Base-by-base conservation (phyloP, 2,113 vertebrate genomes). In the Aptenodytes forsteri region DNA sequence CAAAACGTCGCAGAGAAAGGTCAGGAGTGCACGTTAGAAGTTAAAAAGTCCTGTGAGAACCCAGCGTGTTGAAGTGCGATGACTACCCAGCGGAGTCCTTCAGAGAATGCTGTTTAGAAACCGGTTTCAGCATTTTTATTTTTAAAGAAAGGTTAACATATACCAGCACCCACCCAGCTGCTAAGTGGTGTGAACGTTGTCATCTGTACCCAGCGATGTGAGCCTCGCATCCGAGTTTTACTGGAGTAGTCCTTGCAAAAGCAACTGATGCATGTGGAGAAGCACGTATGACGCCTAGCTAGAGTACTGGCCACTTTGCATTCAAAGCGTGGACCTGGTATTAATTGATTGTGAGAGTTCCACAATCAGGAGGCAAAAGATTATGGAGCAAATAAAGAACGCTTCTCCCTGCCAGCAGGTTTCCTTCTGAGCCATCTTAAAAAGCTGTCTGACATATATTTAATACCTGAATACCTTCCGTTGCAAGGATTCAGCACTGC, bases 281-380 rank as follows among this genome's bases (percentile, higher is more conserved):
- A 8, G 71, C 29, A 8, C 0, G 0, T 3, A 3, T 2, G 8
- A 27, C 5, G 5, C 42, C 14, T 11, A 11, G 10, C 26, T 18
- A 2, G 9, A 42, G 55, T 4, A 30, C 29, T 5, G 3, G 8
- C 15, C 29, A 2, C 21, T n/a, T 15, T 7, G 2, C 3, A 6
- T 38, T n/a, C 77, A 49, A 47, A 67, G 10, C 1, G 2, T 6
- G 12, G 34, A 19, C 7, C 9, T 62, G 50, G 13, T 16, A 0
- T 0, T n/a, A 22, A 54, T 4, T 19, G 20, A 25, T 22, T 55
- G 66, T 12, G 20, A 26, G 58, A 69, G 5, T 59, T 67, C 7
- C 6, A 7, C 42, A 42, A 42, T 42, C 42, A 29, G 46, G 16
- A 64, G 29, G n/a, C 38, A 80, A 49, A 61, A 58, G 6, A 23